A percentile compares a stretch with the other conserved stretches of the same genome.
These are phyloP conservation scores for Drosophila kikkawai DNA, from an alignment of 1,140 invertebrate species.

Conservation along the genomic window DNA sequence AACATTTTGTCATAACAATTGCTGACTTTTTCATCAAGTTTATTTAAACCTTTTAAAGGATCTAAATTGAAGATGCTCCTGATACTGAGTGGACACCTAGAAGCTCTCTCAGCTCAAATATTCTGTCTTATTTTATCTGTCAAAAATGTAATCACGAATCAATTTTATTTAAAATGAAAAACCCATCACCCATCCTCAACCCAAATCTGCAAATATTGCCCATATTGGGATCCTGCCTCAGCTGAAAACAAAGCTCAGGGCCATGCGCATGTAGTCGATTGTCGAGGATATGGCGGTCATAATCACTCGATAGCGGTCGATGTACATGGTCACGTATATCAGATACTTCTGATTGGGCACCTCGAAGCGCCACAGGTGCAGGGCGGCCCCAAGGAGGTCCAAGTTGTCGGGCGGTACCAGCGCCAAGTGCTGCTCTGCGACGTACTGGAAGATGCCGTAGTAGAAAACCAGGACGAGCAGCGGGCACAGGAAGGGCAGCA, in stretches of 20 bases:
- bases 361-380: slow-evolving; percentile 48
- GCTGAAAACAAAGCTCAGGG: slow-evolving; percentile 49
- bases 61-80: too few species aligned
- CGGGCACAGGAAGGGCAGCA: slow-evolving; percentile 61
- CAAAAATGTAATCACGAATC: not conserved
- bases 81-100: too few species aligned
- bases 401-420: slow-evolving; percentile 11
- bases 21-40: too few species aligned
- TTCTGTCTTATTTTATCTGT: not conserved
- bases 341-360: slow-evolving; percentile 60
- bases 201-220: not conserved
- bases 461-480: slow-evolving; percentile 48
- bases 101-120: too few species aligned
- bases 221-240: slow-evolving; percentile 7
- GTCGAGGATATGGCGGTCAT: slow-evolving; percentile 68
- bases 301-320: slow-evolving; percentile 65
- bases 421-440: slow-evolving; percentile 44
- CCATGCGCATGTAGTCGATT: slow-evolving; percentile 70
- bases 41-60: too few species aligned
- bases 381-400: slow-evolving; percentile 42
- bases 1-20: too few species aligned
- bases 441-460: slow-evolving; percentile 57
- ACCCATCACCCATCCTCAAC: not conserved
- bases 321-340: slow-evolving; percentile 65
- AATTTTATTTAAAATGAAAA: not conserved